Evolutionary conservation across 2,888 invertebrate genomes (phyloP), one percentile per base, ranked within the genome.

Genomic region (Volucella inanis): DNA sequence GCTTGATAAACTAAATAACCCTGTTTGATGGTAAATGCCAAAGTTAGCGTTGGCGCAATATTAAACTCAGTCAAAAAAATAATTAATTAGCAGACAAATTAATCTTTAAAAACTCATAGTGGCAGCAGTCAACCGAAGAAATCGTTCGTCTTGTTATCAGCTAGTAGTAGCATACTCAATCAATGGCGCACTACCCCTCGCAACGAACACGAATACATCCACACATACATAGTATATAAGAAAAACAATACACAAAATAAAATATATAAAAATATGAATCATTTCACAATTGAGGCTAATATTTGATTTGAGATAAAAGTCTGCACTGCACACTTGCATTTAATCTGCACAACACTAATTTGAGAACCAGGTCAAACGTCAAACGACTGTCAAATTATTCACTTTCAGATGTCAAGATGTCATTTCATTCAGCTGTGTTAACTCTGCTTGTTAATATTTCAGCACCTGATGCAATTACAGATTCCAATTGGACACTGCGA

Each of bases 361-460:
- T 59, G 9, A 31, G 50, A 76, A 49, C 18, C 57, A 15, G 76
- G 52, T 38, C 67, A 76, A 67, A 54, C 61, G 76, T 68, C 59
- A 61, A 76, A 50, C 52, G 15, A 8, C 39, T 52, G 12, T n/a
- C 49, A 57, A 59, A 57, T 57, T 50, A 18, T 76, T 76, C 59
- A 68, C 67, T 57, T 61, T 50, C 59, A 59, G 31, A 68, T 15
- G 41, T 65, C 55, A 55, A 41, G 41, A 65, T 12, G 3, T 52
- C 50, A 43, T 45, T 50, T 43, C 50, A 67, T 43, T 15, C 55
- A 15, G 59, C 22, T 50, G 75, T 15, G 8, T 59, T 52, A 31
- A 59, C 74, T 74, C 55, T 43, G 8, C 47, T 54, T 45, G 47
- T 45, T 57, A 47, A 11, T 6, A 22, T 18, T 12, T 14, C 41